A percentile compares a stretch with the other conserved stretches of the same genome.
Evolutionary conservation across 2,797 vertebrate genomes (phyloP).

Genomic region (Danionella dracula): DNA sequence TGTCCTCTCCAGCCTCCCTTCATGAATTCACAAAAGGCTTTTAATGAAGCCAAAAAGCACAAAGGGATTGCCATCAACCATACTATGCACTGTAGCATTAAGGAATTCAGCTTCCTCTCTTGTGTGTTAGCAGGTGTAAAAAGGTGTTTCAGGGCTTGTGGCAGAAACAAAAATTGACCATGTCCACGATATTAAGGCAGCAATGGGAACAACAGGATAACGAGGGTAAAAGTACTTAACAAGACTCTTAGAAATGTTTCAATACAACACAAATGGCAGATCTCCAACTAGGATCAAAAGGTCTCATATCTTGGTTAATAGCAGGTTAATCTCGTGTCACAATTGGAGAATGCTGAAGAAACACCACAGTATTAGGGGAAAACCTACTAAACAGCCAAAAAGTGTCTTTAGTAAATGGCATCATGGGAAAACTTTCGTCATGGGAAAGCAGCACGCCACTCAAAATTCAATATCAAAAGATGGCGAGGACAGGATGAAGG

Average conservation of each 20-base stretch:
- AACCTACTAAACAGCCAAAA: constrained; percentile 19
- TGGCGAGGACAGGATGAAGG: constrained; percentile 46
- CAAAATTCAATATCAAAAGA: constrained; percentile 65
- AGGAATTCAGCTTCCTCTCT: constrained; percentile 33
- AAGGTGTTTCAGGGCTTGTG: too few species aligned
- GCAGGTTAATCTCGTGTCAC: constrained; percentile 65
- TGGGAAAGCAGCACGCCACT: constrained; percentile 66
- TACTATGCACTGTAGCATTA: constrained; percentile 12
- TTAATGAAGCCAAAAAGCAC: not conserved
- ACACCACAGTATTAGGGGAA: constrained; percentile 59
- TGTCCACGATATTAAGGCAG: constrained; percentile 72
- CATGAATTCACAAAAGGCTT: constrained; percentile 5
- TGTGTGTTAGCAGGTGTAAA: constrained; percentile 5
- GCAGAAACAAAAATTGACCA: constrained; percentile 40
- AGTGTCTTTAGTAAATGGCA: constrained; percentile 20
- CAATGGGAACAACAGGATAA: constrained; percentile 56
- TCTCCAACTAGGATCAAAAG: constrained; percentile 51
- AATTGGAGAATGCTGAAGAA: constrained; percentile 51
- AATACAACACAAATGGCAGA: constrained; percentile 74
- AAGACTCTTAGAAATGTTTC: constrained; percentile 68
- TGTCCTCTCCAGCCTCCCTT: constrained; percentile 19
- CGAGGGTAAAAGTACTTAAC: not conserved
- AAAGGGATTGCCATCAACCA: too few species aligned
- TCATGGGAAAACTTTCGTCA: constrained; percentile 42
- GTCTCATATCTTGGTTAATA: constrained; percentile 47